A percentile compares a stretch with the other conserved stretches of the same genome.
Evolutionary conservation across 2,113 vertebrate genomes (phyloP).

Genomic region (Syrrhaptes paradoxus): DNA sequence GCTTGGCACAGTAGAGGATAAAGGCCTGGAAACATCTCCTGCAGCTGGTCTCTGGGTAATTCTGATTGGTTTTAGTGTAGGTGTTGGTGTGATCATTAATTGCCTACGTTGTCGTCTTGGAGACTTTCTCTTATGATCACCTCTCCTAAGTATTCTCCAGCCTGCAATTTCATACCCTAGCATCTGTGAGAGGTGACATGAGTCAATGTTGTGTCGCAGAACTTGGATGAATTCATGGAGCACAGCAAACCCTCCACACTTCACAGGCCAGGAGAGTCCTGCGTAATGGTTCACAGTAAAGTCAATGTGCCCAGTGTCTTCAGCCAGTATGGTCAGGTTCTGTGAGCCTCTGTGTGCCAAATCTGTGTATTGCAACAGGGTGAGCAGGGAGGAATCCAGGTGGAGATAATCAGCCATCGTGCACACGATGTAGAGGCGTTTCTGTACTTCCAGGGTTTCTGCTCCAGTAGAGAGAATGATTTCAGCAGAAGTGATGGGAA

Average conservation of each 20-base stretch:
- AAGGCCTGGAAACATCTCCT: neutral
- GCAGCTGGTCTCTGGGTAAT: neutral
- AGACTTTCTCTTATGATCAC: neutral
- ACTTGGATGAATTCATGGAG: neutral
- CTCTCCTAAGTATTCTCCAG: constrained; percentile 58
- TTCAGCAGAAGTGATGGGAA: constrained; percentile 15
- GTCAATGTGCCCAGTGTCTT: neutral
- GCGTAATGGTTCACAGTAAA: rapidly evolving
- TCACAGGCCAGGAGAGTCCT: constrained; percentile 47
- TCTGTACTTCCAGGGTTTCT: neutral
- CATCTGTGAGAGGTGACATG: constrained; percentile 14
- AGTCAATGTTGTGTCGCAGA: neutral
- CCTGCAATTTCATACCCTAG: constrained; percentile 51
- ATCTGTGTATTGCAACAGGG: neutral
- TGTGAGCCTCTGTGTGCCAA: neutral
- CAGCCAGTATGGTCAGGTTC: neutral
- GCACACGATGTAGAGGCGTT: neutral
- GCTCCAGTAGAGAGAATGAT: constrained; percentile 14
- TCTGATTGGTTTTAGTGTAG: neutral
- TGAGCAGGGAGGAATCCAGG: constrained; percentile 1
- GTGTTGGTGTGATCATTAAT: constrained; percentile 41
- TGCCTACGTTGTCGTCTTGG: neutral
- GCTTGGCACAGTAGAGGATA: neutral
- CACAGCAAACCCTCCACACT: neutral
- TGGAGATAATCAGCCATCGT: constrained; percentile 13